Base-by-base conservation (phyloP, 2,888 invertebrate species). In the Apodemia mormo region DNA sequence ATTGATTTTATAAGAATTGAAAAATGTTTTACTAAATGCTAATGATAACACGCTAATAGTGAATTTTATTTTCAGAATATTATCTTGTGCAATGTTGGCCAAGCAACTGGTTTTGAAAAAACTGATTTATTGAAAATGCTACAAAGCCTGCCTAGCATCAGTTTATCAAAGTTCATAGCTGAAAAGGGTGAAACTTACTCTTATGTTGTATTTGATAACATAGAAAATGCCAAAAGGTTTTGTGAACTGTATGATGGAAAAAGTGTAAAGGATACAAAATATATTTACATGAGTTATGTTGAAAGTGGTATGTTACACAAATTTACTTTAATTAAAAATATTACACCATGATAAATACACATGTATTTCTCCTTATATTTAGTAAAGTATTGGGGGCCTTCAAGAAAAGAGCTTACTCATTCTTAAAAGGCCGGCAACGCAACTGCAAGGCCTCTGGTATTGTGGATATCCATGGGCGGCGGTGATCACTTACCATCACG, bases 51-150 rank as follows among this genome's bases (percentile, higher is more conserved):
- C 2, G 12, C 5, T 58, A 64, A 37, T 14, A 33, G n/a, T 14
- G 33, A 10, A 7, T 33, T 67, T 68, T 65, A 30, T 73, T 77
- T 94, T 73, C 84, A 97, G 97, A 94, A 95, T 81, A 78, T 97
- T 65, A 94, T 96, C 64, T 89, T 98, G n/a, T 97, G 97, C 78
- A 98, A 98, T 89, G 96, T 96, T 40, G 98, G 98, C 1, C 94
- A 98, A 72, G 96, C 96, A 2, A 97, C 96, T 76, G 97, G 97
- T 6, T 90, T 97, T 33, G 93, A 94, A 6, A 95, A 96, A 82
- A 95, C 96, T 79, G 82, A 89, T 66, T 80, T 98, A 10, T 81
- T 95, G 6, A 82, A 92, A 58, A 81, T 98, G 5, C 84, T 96
- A 40, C 81, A 90, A 61, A 83, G 94, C 6, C 94, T 95, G 68